Evolutionary conservation across 2,113 vertebrate genomes (phyloP).

Genomic region (Gasterosteus nipponicus): DNA sequence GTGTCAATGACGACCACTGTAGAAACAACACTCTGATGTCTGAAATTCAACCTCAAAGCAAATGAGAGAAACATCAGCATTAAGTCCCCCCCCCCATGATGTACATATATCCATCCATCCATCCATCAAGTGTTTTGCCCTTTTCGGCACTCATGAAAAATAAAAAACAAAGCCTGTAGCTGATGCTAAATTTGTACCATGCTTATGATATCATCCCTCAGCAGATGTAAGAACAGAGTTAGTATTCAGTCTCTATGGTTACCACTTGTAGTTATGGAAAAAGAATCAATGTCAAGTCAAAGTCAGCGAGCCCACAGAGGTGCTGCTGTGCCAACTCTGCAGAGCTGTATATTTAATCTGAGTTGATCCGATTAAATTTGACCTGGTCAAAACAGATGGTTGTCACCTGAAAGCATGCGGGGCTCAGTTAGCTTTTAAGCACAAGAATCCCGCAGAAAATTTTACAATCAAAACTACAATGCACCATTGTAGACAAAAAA

Average conservation of each 20-base stretch:
- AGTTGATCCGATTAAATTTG: slow-evolving; percentile 34
- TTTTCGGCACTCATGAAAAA: not conserved
- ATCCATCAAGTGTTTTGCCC: not conserved
- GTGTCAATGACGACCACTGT: not conserved
- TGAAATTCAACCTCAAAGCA: slow-evolving; percentile 4
- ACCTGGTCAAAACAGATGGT: slow-evolving; percentile 28
- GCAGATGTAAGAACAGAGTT: slow-evolving; percentile 42
- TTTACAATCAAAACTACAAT: not conserved
- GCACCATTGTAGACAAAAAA: not conserved
- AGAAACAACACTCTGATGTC: not conserved
- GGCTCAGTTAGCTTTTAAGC: not conserved
- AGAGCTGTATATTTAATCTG: slow-evolving; percentile 30
- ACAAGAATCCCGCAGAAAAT: not conserved
- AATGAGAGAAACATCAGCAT: not conserved
- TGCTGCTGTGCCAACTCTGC: slow-evolving; percentile 30
- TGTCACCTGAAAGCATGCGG: not conserved
- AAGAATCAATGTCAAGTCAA: slow-evolving; percentile 64
- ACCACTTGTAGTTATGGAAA: slow-evolving; percentile 49
- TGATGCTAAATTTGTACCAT: slow-evolving; percentile 7
- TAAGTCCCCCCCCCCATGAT: not conserved
- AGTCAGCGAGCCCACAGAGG: slow-evolving; percentile 56
- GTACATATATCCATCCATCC: not conserved
- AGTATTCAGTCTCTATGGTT: slow-evolving; percentile 68
- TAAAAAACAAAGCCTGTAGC: not conserved
- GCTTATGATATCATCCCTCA: slow-evolving; percentile 29